Evolutionary conservation across 2,113 vertebrate species (phyloP).

Genomic region (Tychaedon coryphoeus): DNA sequence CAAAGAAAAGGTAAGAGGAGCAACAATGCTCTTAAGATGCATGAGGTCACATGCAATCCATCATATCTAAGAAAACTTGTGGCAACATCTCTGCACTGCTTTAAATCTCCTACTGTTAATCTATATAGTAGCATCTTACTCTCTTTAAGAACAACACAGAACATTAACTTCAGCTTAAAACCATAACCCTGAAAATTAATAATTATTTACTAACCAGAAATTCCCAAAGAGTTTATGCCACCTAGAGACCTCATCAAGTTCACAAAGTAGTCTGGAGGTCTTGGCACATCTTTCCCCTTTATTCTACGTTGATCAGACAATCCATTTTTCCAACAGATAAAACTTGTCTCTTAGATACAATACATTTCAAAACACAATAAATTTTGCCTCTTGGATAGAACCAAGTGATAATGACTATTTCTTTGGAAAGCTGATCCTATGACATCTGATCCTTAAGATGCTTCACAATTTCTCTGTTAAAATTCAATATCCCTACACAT

Average conservation of each 20-base stretch:
- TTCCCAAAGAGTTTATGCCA: not conserved
- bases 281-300: not conserved
- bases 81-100: not conserved
- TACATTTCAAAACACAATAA: not conserved
- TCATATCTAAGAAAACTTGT: not conserved
- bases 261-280: not conserved
- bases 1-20: not conserved
- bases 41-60: not conserved
- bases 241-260: not conserved
- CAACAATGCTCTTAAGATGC: not conserved
- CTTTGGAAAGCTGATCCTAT: not conserved
- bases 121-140: not conserved
- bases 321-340: slow-evolving; percentile 29
- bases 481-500: not conserved
- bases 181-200: not conserved
- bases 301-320: not conserved
- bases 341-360: not conserved
- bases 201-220: not conserved
- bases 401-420: not conserved
- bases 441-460: not conserved
- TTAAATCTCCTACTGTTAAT: not conserved
- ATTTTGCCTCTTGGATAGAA: not conserved
- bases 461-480: not conserved
- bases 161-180: not conserved
- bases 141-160: not conserved